Evolutionary conservation across 1,140 invertebrate species (phyloP).

Genomic region (Bombus consobrinus): DNA sequence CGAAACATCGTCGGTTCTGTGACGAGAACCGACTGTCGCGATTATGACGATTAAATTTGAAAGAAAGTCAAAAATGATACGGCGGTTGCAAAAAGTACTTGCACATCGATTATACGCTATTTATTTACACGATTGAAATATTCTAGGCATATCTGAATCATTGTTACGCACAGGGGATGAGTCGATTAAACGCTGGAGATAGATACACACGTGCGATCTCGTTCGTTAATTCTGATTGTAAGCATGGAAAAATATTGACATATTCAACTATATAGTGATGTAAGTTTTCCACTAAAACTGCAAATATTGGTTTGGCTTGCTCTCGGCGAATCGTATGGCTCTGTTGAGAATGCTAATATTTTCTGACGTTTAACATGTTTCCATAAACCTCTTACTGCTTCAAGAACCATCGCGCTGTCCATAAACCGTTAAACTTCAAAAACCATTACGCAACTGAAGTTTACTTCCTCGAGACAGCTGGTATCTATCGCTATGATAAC

Average conservation of each 20-base stretch:
- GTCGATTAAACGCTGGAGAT: too few relatives aligned
- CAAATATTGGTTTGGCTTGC: not conserved
- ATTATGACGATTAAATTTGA: too few relatives aligned
- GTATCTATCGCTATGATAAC: not conserved
- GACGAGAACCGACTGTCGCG: too few relatives aligned
- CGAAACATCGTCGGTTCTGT: too few relatives aligned
- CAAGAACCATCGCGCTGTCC: not conserved
- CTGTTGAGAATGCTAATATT: not conserved
- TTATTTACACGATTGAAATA: too few relatives aligned
- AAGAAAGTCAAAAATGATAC: too few relatives aligned
- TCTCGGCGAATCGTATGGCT: not conserved
- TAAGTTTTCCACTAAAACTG: not conserved
- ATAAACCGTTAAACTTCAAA: not conserved
- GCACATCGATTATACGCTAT: too few relatives aligned
- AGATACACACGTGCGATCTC: not conserved
- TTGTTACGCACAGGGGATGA: too few relatives aligned
- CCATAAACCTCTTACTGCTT: constrained; percentile 1
- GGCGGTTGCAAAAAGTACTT: fast-evolving
- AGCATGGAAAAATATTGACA: not conserved
- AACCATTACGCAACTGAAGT: not conserved
- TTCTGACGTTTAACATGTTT: not conserved
- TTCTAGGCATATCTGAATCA: too few relatives aligned
- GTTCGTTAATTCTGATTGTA: not conserved
- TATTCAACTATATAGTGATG: not conserved
- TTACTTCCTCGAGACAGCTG: not conserved